phyloP scores from a whole-genome alignment of 2,888 invertebrate species.

The Protonemura montana region DNA sequence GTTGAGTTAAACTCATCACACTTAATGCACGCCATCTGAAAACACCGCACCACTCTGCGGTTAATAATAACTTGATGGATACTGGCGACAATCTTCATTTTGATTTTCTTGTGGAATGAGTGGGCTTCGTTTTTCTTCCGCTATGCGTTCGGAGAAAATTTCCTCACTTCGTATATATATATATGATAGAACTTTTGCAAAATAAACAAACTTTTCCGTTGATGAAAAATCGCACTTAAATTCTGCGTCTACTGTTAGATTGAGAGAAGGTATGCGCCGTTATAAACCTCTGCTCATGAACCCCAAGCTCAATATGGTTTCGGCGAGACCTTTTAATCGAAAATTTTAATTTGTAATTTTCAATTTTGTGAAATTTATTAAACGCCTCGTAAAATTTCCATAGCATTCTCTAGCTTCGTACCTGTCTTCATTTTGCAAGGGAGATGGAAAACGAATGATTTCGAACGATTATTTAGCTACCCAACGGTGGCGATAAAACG shows the following conservation, averaged over 20 bases:
- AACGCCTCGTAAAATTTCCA: background rate
- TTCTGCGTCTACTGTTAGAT: background rate
- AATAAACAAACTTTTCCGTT: background rate
- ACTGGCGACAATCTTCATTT: background rate
- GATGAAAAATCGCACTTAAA: slow-evolving; percentile 2
- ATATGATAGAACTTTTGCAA: background rate
- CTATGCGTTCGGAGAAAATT: background rate
- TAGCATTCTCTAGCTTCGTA: background rate
- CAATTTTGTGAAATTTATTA: slow-evolving; percentile 12
- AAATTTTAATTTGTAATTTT: slow-evolving; percentile 5
- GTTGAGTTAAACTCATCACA: slow-evolving; percentile 19
- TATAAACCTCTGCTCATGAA: background rate
- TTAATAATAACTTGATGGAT: background rate
- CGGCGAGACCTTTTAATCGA: background rate
- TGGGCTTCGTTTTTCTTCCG: background rate
- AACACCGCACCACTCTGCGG: background rate
- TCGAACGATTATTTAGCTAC: background rate
- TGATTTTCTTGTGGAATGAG: background rate
- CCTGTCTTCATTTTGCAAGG: no score
- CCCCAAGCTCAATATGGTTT: background rate
- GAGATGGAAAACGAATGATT: background rate
- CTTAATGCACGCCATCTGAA: background rate
- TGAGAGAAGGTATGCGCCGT: background rate
- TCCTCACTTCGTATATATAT: background rate
- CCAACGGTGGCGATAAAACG: background rate